phyloP scores from a whole-genome alignment of 2,888 invertebrate genomes.

The Lycophotia porphyrea region DNA sequence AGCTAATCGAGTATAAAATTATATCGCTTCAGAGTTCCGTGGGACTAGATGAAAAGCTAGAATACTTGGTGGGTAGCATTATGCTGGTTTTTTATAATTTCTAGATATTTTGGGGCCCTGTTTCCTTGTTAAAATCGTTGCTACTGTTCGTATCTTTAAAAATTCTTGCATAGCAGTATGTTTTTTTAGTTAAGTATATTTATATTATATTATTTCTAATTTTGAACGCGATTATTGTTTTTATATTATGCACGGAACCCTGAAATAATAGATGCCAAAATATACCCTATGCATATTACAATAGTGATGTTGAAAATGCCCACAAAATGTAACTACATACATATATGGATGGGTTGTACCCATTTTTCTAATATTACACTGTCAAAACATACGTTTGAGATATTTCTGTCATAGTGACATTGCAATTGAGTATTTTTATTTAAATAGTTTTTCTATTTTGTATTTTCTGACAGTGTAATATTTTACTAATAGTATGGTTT shows the following conservation, averaged over 20 bases:
- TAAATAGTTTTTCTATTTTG: neutral
- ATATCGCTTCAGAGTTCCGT: constrained; percentile 65
- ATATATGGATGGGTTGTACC: constrained; percentile 21
- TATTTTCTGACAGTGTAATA: constrained; percentile 36
- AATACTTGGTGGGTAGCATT: constrained; percentile 11
- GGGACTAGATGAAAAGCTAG: constrained; percentile 37
- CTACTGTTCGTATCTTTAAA: constrained; percentile 3
- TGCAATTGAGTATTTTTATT: neutral
- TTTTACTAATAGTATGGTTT: constrained; percentile 24
- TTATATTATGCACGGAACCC: constrained; percentile 55
- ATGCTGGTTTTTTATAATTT: neutral
- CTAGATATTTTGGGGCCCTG: constrained; percentile 43
- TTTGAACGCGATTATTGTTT: constrained; percentile 16
- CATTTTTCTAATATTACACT: constrained; percentile 30
- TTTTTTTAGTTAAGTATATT: neutral
- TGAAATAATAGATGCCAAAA: constrained; percentile 68
- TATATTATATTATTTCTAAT: constrained; percentile 29
- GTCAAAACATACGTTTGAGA: constrained; percentile 27
- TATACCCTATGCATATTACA: constrained; percentile 57
- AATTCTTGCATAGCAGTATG: neutral
- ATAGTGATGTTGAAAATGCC: constrained; percentile 55
- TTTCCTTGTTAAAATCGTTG: constrained; percentile 38
- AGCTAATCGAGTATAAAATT: constrained; percentile 67
- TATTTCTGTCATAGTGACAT: neutral
- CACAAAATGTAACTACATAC: constrained; percentile 44